Percentiles rank a stretch among this genome's conserved stretches.
These are phyloP conservation scores for Astropecten irregularis DNA, from an alignment of 53 echinoderm and acorn worm species.

Conservation along the genomic window DNA sequence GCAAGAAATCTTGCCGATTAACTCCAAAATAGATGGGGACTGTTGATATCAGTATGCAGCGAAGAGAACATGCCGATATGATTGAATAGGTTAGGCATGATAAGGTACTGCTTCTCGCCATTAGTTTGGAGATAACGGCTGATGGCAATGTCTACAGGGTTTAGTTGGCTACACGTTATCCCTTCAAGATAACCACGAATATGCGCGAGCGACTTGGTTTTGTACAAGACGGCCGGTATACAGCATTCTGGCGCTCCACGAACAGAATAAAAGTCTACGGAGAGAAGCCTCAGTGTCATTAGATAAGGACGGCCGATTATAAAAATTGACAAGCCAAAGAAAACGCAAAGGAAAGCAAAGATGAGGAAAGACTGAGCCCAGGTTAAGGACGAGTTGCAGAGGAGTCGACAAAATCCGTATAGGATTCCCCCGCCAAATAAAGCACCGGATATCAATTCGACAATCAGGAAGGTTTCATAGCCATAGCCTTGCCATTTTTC, in stretches of 20 bases:
- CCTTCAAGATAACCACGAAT: conserved; percentile 2
- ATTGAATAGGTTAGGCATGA: conserved; percentile 60
- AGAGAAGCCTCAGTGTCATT: background rate
- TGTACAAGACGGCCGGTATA: conserved; percentile 61
- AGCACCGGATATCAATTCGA: conserved; percentile 29
- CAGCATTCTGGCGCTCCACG: conserved; percentile 53
- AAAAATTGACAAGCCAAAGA: conserved; percentile 10
- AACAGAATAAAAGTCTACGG: conserved; percentile 11
- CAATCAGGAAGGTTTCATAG: background rate
- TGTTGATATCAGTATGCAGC: conserved; percentile 31
- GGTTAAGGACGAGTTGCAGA: background rate
- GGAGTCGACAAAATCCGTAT: background rate
- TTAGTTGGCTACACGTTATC: conserved; percentile 7
- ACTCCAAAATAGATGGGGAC: conserved; percentile 29
- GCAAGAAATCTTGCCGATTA: too few species aligned
- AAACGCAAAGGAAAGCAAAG: conserved; percentile 14
- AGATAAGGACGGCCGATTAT: conserved; percentile 50
- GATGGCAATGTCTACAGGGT: conserved; percentile 56
- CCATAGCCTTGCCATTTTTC: conserved; percentile 66
- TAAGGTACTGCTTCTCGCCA: conserved; percentile 40
- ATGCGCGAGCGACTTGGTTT: background rate
- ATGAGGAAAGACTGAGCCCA: background rate
- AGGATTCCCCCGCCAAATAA: conserved; percentile 42
- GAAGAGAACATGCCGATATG: conserved; percentile 64
- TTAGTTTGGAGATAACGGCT: background rate